Percentiles rank a stretch among this genome's conserved stretches.
Evolutionary conservation across 2,797 vertebrate genomes (phyloP).

Genomic region (Cyprinella venusta): DNA sequence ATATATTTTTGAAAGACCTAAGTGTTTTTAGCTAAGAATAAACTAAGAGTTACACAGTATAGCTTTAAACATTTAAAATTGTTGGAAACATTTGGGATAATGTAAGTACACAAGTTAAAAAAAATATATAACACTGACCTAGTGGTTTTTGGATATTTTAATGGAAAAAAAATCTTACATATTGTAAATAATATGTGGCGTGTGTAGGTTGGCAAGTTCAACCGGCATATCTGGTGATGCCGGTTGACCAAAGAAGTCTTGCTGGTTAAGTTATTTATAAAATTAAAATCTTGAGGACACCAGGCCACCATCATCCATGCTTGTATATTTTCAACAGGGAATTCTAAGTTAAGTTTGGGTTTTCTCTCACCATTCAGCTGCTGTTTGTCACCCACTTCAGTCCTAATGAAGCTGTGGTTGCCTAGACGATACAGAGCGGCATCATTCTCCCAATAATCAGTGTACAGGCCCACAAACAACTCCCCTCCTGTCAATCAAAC

Average conservation of each 20-base stretch:
- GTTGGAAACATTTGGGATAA: background rate
- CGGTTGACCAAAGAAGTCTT: background rate
- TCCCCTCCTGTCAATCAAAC: slow-evolving; percentile 80
- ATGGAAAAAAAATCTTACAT: too few species aligned
- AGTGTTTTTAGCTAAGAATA: too few species aligned
- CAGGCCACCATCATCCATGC: background rate
- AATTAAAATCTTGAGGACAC: background rate
- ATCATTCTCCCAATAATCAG: slow-evolving; percentile 96
- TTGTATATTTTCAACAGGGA: background rate
- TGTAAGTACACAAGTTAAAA: too few species aligned
- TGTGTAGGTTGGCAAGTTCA: background rate
- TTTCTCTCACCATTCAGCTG: slow-evolving; percentile 85
- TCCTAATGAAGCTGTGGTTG: slow-evolving; percentile 84
- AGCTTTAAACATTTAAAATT: background rate
- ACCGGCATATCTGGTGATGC: background rate
- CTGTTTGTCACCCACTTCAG: slow-evolving; percentile 88
- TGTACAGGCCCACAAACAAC: slow-evolving; percentile 90
- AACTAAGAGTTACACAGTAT: too few species aligned
- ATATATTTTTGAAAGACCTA: too few species aligned
- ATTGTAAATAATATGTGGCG: background rate
- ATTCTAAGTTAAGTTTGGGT: background rate
- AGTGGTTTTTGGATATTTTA: too few species aligned
- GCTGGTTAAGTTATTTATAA: background rate
- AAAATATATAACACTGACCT: too few species aligned
- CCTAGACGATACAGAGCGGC: slow-evolving; percentile 88